Evolutionary conservation across 2,113 vertebrate species (phyloP).

Genomic region (Otus sunia): DNA sequence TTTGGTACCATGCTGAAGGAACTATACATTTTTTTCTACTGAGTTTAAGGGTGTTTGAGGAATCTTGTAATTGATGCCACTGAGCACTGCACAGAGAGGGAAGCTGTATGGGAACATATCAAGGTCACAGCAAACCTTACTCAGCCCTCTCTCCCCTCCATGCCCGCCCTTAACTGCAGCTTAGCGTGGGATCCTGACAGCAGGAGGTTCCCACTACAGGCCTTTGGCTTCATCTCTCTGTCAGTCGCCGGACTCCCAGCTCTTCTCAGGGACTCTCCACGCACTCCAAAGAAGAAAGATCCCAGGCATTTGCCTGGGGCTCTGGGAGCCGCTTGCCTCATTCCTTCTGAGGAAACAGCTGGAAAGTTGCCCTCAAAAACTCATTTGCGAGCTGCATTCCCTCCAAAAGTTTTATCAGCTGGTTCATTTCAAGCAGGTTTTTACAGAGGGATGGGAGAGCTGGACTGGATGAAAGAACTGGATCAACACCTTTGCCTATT

Average conservation of each 20-base stretch:
- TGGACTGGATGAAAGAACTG: not conserved
- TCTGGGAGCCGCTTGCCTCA: conserved; percentile 21
- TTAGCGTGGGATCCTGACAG: conserved; percentile 61
- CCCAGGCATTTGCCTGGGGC: conserved; percentile 34
- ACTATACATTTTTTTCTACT: not conserved
- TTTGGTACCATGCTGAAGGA: not conserved
- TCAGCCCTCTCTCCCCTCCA: not conserved
- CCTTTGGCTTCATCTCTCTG: conserved; percentile 32
- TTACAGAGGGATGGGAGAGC: not conserved
- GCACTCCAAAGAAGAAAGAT: not conserved
- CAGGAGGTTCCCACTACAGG: conserved; percentile 56
- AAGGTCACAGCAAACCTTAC: conserved; percentile 7
- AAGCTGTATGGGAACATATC: conserved; percentile 19
- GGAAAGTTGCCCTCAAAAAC: conserved; percentile 47
- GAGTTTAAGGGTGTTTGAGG: not conserved
- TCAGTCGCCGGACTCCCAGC: not conserved
- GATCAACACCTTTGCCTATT: not conserved
- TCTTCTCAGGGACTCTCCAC: conserved; percentile 34
- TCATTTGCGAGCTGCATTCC: not conserved
- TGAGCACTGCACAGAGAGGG: not conserved
- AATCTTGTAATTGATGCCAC: not conserved
- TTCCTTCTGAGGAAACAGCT: conserved; percentile 46
- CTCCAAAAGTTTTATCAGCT: conserved; percentile 45
- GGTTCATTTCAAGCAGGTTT: conserved; percentile 20
- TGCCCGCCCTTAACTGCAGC: not conserved